These are phyloP conservation scores for Ailuropoda melanoleuca DNA, from an alignment of 2,113 vertebrate genomes.

Conservation along the genomic window DNA sequence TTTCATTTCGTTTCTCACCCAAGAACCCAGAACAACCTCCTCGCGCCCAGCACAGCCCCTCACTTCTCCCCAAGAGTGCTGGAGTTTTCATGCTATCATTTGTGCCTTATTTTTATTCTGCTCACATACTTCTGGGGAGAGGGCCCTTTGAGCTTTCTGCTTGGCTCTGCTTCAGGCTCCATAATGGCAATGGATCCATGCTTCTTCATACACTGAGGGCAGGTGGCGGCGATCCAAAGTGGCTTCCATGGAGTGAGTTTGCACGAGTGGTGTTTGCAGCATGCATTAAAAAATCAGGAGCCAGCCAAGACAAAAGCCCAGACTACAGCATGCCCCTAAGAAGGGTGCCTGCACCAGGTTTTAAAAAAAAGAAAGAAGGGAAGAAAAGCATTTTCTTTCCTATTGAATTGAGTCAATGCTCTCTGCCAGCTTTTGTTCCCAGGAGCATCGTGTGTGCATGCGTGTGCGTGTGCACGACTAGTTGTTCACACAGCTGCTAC, in stretches of 20 bases:
- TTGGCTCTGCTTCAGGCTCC: conserved; percentile 42
- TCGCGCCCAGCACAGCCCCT: neutral
- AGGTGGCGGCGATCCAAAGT: conserved; percentile 54
- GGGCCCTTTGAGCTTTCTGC: conserved; percentile 40
- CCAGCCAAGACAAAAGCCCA: conserved; percentile 18
- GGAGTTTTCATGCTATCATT: neutral
- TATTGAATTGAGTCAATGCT: neutral
- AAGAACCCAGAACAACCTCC: neutral
- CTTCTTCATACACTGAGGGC: conserved; percentile 52
- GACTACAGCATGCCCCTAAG: neutral
- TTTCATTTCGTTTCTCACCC: conserved; percentile 18
- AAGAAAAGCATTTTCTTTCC: conserved; percentile 27
- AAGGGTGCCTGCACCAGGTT: neutral
- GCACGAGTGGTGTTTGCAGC: neutral
- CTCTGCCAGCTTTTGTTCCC: conserved; percentile 42
- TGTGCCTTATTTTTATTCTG: conserved; percentile 33
- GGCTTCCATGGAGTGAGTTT: neutral
- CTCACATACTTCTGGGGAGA: conserved; percentile 30
- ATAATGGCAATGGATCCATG: conserved; percentile 21
- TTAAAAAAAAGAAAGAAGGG: neutral
- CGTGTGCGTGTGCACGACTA: neutral
- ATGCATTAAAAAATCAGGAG: neutral
- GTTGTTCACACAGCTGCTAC: neutral
- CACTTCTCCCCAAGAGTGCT: neutral
- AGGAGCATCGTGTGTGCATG: neutral